Percentiles rank a stretch among this genome's conserved stretches.
Conservation (phyloP, 2,888 invertebrate genomes). For the Polyommatus iphigenia region DNA sequence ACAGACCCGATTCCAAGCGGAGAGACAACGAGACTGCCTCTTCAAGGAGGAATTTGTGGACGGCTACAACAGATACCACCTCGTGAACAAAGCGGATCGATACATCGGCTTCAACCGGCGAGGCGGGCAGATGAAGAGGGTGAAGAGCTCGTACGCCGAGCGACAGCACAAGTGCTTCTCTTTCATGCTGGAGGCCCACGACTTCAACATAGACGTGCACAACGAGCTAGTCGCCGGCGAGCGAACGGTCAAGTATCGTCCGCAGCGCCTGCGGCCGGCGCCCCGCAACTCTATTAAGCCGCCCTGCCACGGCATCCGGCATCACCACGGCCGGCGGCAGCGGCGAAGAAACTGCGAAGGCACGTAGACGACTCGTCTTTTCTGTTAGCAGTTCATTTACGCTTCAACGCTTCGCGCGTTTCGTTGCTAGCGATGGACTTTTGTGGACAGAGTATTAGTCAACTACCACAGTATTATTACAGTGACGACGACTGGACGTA, state of each 20-base stretch:
- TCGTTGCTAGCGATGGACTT: conserved; percentile 76
- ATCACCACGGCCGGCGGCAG: conserved; percentile 70
- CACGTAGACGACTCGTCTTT: conserved; percentile 61
- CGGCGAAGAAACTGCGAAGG: conserved; percentile 74
- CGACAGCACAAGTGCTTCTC: conserved; percentile 80
- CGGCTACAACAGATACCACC: conserved; percentile 83
- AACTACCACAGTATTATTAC: conserved; percentile 80
- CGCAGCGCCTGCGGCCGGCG: conserved; percentile 69
- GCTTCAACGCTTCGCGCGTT: conserved; percentile 78
- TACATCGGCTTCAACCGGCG: conserved; percentile 83
- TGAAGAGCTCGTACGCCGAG: conserved; percentile 63
- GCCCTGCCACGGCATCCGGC: conserved; percentile 69
- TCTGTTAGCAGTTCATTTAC: conserved; percentile 68
- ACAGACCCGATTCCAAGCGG: conserved; percentile 79
- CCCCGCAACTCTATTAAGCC: conserved; percentile 66
- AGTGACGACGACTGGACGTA: conserved; percentile 78
- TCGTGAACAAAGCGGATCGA: conserved; percentile 80
- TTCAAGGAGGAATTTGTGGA: conserved; percentile 83
- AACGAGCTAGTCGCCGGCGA: conserved; percentile 79
- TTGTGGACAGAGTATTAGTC: conserved; percentile 80
- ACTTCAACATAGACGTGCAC: conserved; percentile 82
- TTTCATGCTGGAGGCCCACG: conserved; percentile 82
- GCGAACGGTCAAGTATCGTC: conserved; percentile 61
- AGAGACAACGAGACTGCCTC: conserved; percentile 80
- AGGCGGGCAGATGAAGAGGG: conserved; percentile 78